Evolutionary conservation across 1,140 invertebrate genomes (phyloP).

Genomic region (Paralvinella palmiformis): DNA sequence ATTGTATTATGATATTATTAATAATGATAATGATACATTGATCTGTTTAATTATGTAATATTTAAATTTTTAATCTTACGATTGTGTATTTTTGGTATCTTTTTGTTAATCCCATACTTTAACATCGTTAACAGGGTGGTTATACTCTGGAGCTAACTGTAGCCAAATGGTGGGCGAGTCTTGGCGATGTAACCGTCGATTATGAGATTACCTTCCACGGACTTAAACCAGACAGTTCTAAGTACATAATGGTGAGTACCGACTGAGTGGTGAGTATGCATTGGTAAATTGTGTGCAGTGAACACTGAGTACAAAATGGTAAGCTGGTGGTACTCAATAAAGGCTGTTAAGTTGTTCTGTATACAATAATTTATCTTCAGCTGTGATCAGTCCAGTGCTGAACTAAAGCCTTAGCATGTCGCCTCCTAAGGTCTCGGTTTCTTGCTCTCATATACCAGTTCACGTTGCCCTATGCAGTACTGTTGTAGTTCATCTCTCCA

Average conservation of each 20-base stretch:
- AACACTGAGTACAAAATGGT: too few species aligned
- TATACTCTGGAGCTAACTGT: constrained; percentile 78
- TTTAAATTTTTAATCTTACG: neutral
- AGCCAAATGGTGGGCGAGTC: constrained; percentile 90
- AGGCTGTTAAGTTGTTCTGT: too few species aligned
- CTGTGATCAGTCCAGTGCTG: too few species aligned
- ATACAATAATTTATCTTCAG: too few species aligned
- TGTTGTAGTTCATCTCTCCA: too few species aligned
- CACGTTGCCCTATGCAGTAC: too few species aligned
- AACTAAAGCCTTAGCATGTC: too few species aligned
- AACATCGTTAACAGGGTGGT: constrained; percentile 55
- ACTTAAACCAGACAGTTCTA: constrained; percentile 57
- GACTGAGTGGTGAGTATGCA: neutral
- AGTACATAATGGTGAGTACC: constrained; percentile 42
- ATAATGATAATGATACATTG: too few species aligned
- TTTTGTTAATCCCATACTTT: neutral
- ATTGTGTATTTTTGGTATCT: neutral
- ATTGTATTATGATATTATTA: too few species aligned
- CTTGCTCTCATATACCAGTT: too few species aligned
- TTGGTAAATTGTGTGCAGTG: neutral
- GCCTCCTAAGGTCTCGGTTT: too few species aligned
- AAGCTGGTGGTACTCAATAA: too few species aligned
- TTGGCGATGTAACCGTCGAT: constrained; percentile 67
- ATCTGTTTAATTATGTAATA: neutral
- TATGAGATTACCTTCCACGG: constrained; percentile 78